phyloP scores from a whole-genome alignment of 2,888 invertebrate genomes.

The Tetragonisca angustula region DNA sequence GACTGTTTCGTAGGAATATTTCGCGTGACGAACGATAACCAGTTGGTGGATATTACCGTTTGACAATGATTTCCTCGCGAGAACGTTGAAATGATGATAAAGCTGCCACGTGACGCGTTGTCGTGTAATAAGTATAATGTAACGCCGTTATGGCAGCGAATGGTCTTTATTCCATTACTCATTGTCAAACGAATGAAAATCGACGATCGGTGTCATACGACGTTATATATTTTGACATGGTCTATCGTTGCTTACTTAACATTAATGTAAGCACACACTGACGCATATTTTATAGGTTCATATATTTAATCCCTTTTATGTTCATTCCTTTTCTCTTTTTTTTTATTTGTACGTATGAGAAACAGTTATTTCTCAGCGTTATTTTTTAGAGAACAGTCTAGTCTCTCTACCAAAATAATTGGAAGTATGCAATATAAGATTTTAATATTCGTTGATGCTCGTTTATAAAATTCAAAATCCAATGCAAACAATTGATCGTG shows the following conservation, averaged over 20 bases:
- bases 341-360: too few relatives aligned
- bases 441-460: too few relatives aligned
- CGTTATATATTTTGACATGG: not conserved
- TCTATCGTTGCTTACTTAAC: not conserved
- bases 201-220: not conserved
- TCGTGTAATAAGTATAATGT: slow-evolving; percentile 49
- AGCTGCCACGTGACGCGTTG: slow-evolving; percentile 10
- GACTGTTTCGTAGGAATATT: not conserved
- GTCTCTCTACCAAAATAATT: too few relatives aligned
- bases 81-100: slow-evolving; percentile 24
- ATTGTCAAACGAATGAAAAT: slow-evolving; percentile 13
- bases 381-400: too few relatives aligned
- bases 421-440: too few relatives aligned
- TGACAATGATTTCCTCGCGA: slow-evolving; percentile 13
- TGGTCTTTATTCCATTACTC: not conserved
- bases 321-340: not conserved
- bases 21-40: slow-evolving; percentile 20
- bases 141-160: slow-evolving; percentile 1
- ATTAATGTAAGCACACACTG: not conserved
- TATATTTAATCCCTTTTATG: not conserved
- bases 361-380: too few relatives aligned
- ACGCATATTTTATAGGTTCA: not conserved
- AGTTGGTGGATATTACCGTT: not conserved
- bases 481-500: too few relatives aligned
- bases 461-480: too few relatives aligned